A percentile compares a stretch with the other conserved stretches of the same genome.
Evolutionary conservation across 2,888 invertebrate genomes (phyloP).

Genomic region (Metacarcinus magister): DNA sequence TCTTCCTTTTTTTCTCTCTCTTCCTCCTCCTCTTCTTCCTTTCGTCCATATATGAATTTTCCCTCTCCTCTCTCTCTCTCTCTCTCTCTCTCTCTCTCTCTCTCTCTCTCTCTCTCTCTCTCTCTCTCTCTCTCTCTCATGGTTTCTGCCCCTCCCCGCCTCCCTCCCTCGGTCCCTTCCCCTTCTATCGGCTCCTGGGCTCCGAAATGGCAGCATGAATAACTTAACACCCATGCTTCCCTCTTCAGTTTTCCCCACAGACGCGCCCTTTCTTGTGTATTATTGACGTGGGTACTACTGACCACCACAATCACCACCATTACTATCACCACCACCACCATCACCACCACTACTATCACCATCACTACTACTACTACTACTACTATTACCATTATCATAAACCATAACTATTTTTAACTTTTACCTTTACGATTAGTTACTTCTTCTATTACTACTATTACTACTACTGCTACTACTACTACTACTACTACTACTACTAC

Average conservation of each 20-base stretch:
- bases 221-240: neutral
- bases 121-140: neutral
- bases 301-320: neutral
- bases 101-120: slow-evolving; percentile 2
- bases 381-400: neutral
- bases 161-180: neutral
- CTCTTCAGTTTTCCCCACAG: neutral
- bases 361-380: neutral
- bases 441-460: neutral
- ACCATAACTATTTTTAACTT: neutral
- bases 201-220: neutral
- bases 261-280: neutral
- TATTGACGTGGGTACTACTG: neutral
- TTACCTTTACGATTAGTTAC: neutral
- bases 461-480: neutral
- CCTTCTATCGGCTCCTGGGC: neutral
- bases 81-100: neutral
- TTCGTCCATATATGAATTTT: neutral
- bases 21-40: neutral
- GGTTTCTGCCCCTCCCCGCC: neutral
- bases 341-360: neutral
- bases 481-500: neutral
- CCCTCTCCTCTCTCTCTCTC: neutral
- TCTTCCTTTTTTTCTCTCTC: too few relatives aligned
- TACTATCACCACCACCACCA: neutral